phyloP scores from a whole-genome alignment of 2,113 vertebrate species.

The Alligator mississippiensis region DNA sequence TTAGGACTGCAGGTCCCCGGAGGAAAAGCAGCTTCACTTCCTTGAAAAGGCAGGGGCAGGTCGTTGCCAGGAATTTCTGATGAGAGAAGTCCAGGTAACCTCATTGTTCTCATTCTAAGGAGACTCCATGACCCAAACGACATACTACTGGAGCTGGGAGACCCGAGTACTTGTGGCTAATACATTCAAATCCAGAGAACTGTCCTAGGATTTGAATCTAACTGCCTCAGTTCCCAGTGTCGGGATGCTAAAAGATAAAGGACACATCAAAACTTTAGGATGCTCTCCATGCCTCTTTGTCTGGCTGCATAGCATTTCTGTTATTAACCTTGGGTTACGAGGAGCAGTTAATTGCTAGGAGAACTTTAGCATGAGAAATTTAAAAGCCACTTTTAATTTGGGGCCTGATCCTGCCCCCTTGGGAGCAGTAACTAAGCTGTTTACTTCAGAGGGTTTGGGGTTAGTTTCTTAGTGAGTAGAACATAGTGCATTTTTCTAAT shows the following conservation, averaged over 20 bases:
- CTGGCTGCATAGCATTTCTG: conserved; percentile 10
- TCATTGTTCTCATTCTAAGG: not conserved
- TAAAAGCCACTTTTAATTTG: not conserved
- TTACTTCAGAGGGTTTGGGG: conserved; percentile 14
- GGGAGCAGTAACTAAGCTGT: not conserved
- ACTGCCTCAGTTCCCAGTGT: not conserved
- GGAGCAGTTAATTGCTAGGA: conserved; percentile 9
- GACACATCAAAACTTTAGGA: too few relatives aligned
- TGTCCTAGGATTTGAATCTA: accelerated
- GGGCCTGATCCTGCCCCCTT: not conserved
- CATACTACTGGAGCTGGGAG: not conserved
- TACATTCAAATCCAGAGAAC: not conserved
- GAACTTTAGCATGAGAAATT: conserved; percentile 26
- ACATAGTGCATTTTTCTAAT: conserved; percentile 27
- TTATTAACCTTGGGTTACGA: conserved; percentile 8
- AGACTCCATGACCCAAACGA: not conserved
- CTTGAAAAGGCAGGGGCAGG: not conserved
- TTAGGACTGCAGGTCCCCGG: not conserved
- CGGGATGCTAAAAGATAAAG: too few relatives aligned
- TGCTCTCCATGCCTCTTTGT: not conserved
- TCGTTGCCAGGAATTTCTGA: not conserved
- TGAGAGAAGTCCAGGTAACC: not conserved
- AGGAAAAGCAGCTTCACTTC: accelerated
- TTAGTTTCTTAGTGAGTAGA: conserved; percentile 38
- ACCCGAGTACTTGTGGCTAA: not conserved